phyloP scores from a whole-genome alignment of 2,888 invertebrate genomes.

The Agrochola lota region DNA sequence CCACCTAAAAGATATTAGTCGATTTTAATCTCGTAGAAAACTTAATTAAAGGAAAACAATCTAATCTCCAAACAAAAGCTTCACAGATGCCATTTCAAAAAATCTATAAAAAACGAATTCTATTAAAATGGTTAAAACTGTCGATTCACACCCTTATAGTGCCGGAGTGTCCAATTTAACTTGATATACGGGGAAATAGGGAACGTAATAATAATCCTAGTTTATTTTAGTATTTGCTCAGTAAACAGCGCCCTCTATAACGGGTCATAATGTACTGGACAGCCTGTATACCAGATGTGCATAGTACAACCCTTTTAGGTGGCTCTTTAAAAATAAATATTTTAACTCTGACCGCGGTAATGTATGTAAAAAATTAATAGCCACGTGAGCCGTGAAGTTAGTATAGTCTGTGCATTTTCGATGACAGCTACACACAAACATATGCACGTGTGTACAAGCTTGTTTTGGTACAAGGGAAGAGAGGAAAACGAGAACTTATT shows the following conservation, averaged over 20 bases:
- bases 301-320: conserved; percentile 58
- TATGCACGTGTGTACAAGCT: conserved; percentile 69
- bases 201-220: neutral
- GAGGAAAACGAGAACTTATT: conserved; percentile 5
- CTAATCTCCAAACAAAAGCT: conserved; percentile 27
- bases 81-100: conserved; percentile 44
- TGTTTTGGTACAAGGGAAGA: conserved; percentile 42
- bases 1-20: neutral
- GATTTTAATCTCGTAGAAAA: neutral
- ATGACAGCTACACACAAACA: conserved; percentile 82
- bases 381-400: conserved; percentile 64
- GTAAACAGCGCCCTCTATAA: neutral
- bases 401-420: conserved; percentile 76
- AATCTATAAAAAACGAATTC: conserved; percentile 9
- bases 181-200: neutral
- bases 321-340: conserved; percentile 78
- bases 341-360: conserved; percentile 73
- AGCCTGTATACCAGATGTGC: conserved; percentile 60
- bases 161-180: conserved; percentile 22
- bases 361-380: conserved; percentile 75
- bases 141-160: conserved; percentile 58
- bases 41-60: neutral
- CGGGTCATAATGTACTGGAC: conserved; percentile 14
- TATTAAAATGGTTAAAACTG: conserved; percentile 37
- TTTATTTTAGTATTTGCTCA: neutral